These are phyloP conservation scores for Piaya cayana DNA, from an alignment of 2,113 vertebrate genomes.

Conservation along the genomic window DNA sequence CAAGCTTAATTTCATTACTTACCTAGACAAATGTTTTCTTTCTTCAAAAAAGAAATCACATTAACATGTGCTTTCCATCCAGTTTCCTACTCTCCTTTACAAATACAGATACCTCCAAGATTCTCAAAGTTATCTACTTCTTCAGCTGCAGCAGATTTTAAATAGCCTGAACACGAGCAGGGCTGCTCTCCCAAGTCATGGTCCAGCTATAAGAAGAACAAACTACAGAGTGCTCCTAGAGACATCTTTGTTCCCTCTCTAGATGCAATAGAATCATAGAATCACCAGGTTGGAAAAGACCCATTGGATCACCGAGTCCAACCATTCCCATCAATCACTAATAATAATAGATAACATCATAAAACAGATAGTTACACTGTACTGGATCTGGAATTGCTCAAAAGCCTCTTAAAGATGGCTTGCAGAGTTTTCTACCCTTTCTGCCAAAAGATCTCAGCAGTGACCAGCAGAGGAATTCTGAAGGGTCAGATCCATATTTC, in stretches of 20 bases:
- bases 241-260: background rate
- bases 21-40: no score
- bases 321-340: no score
- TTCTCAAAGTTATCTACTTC: background rate
- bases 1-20: background rate
- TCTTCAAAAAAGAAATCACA: background rate
- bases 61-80: background rate
- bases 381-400: background rate
- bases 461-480: background rate
- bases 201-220: background rate
- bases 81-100: background rate
- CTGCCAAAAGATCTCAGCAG: background rate
- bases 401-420: background rate
- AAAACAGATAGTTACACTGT: background rate
- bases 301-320: no score
- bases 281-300: no score
- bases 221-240: background rate
- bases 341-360: background rate
- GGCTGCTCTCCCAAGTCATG: background rate
- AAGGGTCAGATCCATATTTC: background rate
- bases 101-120: background rate
- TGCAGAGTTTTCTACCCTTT: background rate
- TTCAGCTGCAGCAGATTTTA: background rate
- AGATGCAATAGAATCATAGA: no score
- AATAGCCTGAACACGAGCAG: background rate